phyloP scores from a whole-genome alignment of 2,113 vertebrate genomes.

The Bubo blakistoni region DNA sequence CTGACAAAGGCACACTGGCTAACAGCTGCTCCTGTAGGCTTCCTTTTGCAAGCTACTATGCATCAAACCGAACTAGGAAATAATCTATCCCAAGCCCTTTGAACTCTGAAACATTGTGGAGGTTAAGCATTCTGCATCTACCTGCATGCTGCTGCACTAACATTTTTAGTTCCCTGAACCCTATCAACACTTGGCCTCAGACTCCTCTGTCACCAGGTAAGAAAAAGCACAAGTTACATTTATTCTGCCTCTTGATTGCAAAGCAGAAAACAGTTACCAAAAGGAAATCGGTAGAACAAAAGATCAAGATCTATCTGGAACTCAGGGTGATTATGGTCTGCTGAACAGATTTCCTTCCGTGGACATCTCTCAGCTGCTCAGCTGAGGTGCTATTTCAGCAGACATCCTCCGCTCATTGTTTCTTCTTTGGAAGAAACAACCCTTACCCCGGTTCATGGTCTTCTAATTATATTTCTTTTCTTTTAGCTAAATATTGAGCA shows the following conservation, averaged over 20 bases:
- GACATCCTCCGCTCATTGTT: slow-evolving; percentile 53
- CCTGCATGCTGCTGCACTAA: neutral
- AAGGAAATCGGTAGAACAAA: neutral
- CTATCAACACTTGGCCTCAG: neutral
- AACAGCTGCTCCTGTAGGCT: neutral
- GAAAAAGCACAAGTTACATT: neutral
- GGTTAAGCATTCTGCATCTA: neutral
- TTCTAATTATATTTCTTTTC: slow-evolving; percentile 39
- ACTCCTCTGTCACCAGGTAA: neutral
- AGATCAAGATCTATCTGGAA: neutral
- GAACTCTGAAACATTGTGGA: neutral
- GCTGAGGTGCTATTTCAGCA: neutral
- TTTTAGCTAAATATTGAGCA: neutral
- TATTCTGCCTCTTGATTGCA: neutral
- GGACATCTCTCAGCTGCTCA: neutral
- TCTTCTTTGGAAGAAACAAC: neutral
- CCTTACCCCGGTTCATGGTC: neutral
- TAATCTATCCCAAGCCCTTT: neutral
- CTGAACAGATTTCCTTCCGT: slow-evolving; percentile 34
- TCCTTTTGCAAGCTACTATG: neutral
- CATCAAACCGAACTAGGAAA: neutral
- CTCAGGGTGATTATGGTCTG: neutral
- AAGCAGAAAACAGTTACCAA: neutral
- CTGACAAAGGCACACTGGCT: neutral
- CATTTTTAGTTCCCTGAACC: neutral